phyloP scores from a whole-genome alignment of 1,140 invertebrate species.

The Leptinotarsa undecemlineata region DNA sequence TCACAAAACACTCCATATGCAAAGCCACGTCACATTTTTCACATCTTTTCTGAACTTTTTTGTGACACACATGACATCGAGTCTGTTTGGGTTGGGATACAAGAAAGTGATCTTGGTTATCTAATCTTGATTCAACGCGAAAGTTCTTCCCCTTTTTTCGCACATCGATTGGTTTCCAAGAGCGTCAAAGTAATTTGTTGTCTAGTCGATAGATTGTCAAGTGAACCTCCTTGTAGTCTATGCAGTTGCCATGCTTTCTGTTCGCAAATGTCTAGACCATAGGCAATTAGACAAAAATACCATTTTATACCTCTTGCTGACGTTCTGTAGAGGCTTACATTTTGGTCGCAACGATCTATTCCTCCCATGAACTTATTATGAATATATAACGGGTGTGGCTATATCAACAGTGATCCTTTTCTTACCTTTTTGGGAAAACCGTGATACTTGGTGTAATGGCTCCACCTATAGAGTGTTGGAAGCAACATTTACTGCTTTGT shows the following conservation, averaged over 20 bases:
- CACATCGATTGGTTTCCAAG: constrained; percentile 30
- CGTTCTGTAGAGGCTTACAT: constrained; percentile 35
- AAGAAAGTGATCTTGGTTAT: constrained; percentile 38
- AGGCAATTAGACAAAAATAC: constrained; percentile 39
- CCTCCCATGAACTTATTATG: constrained; percentile 44
- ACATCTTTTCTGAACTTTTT: constrained; percentile 38
- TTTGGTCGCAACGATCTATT: constrained; percentile 41
- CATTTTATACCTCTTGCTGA: constrained; percentile 47
- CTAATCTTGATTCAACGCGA: constrained; percentile 27
- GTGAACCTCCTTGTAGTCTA: neutral
- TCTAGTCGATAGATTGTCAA: neutral
- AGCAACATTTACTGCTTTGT: no score
- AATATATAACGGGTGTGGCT: constrained; percentile 34
- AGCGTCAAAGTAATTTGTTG: no score
- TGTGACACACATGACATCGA: constrained; percentile 40
- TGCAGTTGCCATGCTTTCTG: constrained; percentile 38
- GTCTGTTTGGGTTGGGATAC: constrained; percentile 36
- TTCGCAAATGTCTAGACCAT: constrained; percentile 37
- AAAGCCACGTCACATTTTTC: constrained; percentile 38
- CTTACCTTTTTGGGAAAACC: constrained; percentile 41
- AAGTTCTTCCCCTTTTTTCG: neutral
- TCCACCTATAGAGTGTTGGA: no score
- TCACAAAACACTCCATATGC: constrained; percentile 34
- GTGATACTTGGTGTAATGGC: constrained; percentile 34
- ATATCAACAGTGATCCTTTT: constrained; percentile 38